These are phyloP conservation scores for Bos indicus DNA, from an alignment of 2,113 vertebrate genomes.

Conservation along the genomic window DNA sequence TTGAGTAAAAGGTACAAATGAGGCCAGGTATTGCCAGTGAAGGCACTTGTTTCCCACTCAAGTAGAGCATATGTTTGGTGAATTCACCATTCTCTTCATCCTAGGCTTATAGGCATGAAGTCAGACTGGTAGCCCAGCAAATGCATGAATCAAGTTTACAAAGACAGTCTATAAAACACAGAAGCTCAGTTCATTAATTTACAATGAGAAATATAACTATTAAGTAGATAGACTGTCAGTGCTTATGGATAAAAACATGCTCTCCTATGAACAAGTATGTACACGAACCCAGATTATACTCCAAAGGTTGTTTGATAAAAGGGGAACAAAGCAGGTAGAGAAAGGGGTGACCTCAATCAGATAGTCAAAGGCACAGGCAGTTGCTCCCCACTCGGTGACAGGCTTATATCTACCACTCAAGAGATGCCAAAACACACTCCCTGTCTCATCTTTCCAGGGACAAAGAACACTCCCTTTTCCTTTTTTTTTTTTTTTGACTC, in stretches of 20 bases:
- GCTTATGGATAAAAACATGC: conserved; percentile 13
- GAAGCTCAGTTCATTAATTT: conserved; percentile 49
- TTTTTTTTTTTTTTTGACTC: too few species aligned
- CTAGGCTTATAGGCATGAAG: not conserved
- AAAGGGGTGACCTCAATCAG: not conserved
- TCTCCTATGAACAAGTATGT: not conserved
- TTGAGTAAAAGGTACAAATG: conserved; percentile 1
- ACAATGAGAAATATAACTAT: conserved; percentile 53
- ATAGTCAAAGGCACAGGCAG: not conserved
- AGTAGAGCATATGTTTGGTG: not conserved
- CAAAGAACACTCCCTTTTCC: not conserved
- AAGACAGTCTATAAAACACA: conserved; percentile 37
- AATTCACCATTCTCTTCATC: not conserved
- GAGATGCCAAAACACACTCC: not conserved
- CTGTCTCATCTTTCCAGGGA: not conserved
- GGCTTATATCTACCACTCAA: not conserved
- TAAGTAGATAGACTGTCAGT: conserved; percentile 20
- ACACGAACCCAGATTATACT: not conserved
- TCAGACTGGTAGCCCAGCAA: not conserved
- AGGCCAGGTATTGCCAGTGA: not conserved
- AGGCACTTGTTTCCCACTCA: not conserved
- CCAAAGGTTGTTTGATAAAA: not conserved
- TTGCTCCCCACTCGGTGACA: not conserved
- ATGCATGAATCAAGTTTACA: conserved; percentile 39
- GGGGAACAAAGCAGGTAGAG: not conserved